Conservation (phyloP, 1,140 invertebrate genomes). For the Rhynchophorus ferrugineus region DNA sequence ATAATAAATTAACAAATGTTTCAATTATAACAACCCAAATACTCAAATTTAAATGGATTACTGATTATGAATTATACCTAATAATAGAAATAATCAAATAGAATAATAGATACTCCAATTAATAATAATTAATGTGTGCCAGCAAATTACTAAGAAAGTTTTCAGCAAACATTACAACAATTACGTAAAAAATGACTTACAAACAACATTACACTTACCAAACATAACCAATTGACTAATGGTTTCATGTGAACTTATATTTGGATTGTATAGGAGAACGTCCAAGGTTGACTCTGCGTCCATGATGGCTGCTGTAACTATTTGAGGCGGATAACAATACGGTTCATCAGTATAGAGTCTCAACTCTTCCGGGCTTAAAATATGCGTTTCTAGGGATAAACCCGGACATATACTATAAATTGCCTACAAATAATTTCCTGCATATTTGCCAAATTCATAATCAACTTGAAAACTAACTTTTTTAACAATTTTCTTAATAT, state of each 20-base stretch:
- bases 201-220: constrained; percentile 41
- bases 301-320: constrained; percentile 52
- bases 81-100: too few relatives aligned
- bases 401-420: constrained; percentile 59
- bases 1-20: too few relatives aligned
- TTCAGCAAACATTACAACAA: too few relatives aligned
- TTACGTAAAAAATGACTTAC: too few relatives aligned
- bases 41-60: too few relatives aligned
- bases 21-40: too few relatives aligned
- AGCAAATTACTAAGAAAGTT: too few relatives aligned
- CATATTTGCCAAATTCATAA: too few relatives aligned
- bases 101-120: too few relatives aligned
- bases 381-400: constrained; percentile 56
- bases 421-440: constrained; percentile 41
- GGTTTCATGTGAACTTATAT: constrained; percentile 54
- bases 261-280: constrained; percentile 48
- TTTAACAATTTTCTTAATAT: constrained; percentile 64
- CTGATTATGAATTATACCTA: too few relatives aligned
- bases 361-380: constrained; percentile 58
- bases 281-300: constrained; percentile 44
- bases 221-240: constrained; percentile 63
- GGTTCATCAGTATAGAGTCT: constrained; percentile 45
- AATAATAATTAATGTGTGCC: too few relatives aligned
- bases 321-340: constrained; percentile 53
- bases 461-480: too few relatives aligned